phyloP scores from a whole-genome alignment of 2,888 invertebrate species.

The Craniophora ligustri region DNA sequence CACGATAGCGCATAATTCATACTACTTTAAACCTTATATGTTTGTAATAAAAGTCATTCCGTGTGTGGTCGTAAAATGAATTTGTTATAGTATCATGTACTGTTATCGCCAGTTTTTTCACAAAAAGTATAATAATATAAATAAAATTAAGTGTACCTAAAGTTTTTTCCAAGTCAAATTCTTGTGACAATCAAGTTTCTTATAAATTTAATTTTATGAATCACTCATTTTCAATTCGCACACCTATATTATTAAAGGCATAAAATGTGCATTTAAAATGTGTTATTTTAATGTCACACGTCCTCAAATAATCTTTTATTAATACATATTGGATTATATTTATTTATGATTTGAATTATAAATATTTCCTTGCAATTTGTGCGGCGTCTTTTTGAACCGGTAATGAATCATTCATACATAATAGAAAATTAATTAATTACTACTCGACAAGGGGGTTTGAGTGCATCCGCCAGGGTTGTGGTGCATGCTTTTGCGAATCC shows the following conservation, averaged over 20 bases:
- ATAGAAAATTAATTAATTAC: no score
- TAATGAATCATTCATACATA: neutral
- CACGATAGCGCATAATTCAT: no score
- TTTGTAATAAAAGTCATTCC: no score
- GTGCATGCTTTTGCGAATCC: no score
- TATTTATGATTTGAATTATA: slow-evolving; percentile 26
- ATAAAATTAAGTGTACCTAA: slow-evolving; percentile 16
- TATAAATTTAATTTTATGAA: slow-evolving; percentile 5
- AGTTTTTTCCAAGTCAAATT: slow-evolving; percentile 11
- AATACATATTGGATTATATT: slow-evolving; percentile 14
- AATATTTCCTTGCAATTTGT: slow-evolving; percentile 30
- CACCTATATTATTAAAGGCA: neutral
- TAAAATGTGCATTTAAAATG: slow-evolving; percentile 14
- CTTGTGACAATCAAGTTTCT: slow-evolving; percentile 31
- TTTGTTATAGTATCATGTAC: no score
- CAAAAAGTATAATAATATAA: slow-evolving; percentile 17
- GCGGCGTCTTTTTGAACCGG: neutral
- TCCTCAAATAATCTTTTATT: neutral
- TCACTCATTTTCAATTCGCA: no score
- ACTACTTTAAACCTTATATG: no score
- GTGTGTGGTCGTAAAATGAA: no score
- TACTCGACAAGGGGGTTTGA: no score
- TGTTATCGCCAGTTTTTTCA: slow-evolving; percentile 9
- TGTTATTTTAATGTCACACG: slow-evolving; percentile 7
- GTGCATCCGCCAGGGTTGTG: no score